A percentile compares a stretch with the other conserved stretches of the same genome.
Conservation (phyloP, 2,888 invertebrate species). For the Spilosoma lubricipeda region DNA sequence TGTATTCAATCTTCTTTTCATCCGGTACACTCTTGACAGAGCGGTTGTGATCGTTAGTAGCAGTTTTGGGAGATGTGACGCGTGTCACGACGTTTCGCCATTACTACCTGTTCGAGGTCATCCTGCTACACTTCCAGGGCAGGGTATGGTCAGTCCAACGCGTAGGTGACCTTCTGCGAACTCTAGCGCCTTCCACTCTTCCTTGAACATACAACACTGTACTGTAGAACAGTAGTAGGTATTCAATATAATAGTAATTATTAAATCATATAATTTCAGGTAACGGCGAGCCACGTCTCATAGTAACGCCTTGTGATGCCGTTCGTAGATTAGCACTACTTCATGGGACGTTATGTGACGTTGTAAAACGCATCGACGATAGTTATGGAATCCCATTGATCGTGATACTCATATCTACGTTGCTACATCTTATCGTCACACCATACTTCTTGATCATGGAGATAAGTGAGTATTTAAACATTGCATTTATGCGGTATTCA, state of each 20-base stretch:
- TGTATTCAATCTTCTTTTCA: no score
- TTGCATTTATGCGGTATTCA: neutral
- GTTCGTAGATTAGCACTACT: conserved; percentile 81
- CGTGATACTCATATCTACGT: conserved; percentile 84
- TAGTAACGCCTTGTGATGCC: conserved; percentile 74
- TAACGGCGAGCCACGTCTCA: conserved; percentile 67
- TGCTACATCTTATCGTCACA: conserved; percentile 87
- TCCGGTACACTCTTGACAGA: no score
- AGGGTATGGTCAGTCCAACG: no score
- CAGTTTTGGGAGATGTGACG: no score
- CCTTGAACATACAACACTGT: no score
- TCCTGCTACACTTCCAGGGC: no score
- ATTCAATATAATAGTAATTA: neutral
- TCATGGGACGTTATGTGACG: conserved; percentile 84
- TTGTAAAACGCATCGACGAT: conserved; percentile 80
- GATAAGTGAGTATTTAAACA: conserved; percentile 68
- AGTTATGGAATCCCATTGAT: conserved; percentile 85
- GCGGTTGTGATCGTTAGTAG: no score
- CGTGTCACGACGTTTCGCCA: no score
- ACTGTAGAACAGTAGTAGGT: no score
- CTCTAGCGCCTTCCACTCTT: no score
- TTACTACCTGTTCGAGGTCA: no score
- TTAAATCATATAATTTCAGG: conserved; percentile 50
- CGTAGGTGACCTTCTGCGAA: no score
- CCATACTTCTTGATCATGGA: conserved; percentile 87